Evolutionary conservation across 2,888 invertebrate species (phyloP).

Genomic region (Chirona hameri): DNA sequence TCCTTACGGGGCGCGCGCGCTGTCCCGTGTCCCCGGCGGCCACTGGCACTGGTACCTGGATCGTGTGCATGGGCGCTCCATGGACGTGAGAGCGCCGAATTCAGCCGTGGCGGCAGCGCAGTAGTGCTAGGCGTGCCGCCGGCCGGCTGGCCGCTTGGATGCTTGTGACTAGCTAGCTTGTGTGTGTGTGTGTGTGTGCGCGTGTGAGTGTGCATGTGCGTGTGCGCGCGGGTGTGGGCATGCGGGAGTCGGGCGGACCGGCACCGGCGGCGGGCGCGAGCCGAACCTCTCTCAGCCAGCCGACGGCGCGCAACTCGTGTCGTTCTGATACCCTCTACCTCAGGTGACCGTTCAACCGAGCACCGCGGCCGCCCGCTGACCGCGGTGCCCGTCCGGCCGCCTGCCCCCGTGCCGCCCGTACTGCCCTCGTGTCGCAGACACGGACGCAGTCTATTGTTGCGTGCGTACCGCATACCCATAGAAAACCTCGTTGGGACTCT

Average conservation of each 20-base stretch:
- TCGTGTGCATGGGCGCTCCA: not conserved
- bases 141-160: not conserved
- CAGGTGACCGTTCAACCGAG: not conserved
- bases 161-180: constrained; percentile 23
- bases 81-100: no score
- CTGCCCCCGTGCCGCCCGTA: not conserved
- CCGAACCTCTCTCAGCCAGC: not conserved
- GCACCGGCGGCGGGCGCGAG: no score
- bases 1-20: not conserved
- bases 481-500: constrained; percentile 27
- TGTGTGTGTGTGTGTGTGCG: no score
- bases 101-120: no score
- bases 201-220: no score
- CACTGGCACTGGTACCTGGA: constrained; percentile 11
- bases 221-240: no score
- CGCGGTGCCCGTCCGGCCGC: not conserved
- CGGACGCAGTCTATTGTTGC: not conserved
- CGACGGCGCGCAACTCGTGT: no score
- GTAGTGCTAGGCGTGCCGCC: not conserved
- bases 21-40: not conserved
- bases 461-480: constrained; percentile 23
- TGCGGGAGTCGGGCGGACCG: no score
- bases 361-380: not conserved
- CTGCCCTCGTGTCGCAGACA: not conserved
- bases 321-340: not conserved